phyloP scores from a whole-genome alignment of 2,113 vertebrate species.

The Balaeniceps rex region DNA sequence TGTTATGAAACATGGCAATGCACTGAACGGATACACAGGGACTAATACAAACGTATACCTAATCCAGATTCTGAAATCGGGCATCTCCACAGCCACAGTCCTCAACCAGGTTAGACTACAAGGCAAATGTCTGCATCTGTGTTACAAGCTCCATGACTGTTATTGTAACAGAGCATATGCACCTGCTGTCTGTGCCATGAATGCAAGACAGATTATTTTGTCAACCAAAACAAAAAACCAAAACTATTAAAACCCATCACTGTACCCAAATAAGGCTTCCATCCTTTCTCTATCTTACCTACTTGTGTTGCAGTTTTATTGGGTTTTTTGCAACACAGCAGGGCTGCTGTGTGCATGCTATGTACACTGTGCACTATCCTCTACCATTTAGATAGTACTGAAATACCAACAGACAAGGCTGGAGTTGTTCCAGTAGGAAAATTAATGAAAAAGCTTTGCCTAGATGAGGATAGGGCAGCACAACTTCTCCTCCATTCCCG shows the following conservation, averaged over 20 bases:
- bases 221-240: not conserved
- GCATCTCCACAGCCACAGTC: not conserved
- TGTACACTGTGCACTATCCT: rapidly evolving
- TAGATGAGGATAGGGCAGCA: not conserved
- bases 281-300: not conserved
- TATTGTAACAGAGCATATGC: rapidly evolving
- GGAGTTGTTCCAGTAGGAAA: not conserved
- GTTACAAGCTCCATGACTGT: rapidly evolving
- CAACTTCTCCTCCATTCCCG: too few relatives aligned
- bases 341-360: not conserved
- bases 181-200: not conserved
- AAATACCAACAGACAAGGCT: not conserved
- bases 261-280: not conserved
- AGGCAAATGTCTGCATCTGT: not conserved
- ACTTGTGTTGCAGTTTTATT: rapidly evolving
- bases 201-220: not conserved
- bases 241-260: not conserved
- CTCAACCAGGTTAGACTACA: not conserved
- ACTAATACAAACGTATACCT: not conserved
- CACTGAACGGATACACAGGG: not conserved
- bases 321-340: not conserved
- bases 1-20: not conserved
- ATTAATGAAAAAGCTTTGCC: not conserved
- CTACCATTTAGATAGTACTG: not conserved
- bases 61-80: not conserved